Conservation (phyloP, 2,888 invertebrate species). For the Dryomyza anilis region DNA sequence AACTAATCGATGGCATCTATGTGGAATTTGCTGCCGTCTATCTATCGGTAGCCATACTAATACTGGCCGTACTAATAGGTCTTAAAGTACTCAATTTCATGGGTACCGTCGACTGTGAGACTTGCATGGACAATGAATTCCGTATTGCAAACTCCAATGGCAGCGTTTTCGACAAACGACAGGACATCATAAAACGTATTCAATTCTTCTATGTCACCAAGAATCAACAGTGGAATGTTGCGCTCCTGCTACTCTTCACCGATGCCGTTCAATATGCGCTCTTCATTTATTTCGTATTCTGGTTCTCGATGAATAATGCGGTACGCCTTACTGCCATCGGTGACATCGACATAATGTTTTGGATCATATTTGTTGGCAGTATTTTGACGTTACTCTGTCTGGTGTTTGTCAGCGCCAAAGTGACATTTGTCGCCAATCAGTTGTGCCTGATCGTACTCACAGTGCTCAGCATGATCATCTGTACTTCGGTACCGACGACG, state of each 20-base stretch:
- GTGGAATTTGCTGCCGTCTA: conserved; percentile 52
- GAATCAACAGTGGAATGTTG: conserved; percentile 54
- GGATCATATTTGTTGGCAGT: conserved; percentile 50
- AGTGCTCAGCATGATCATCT: conserved; percentile 50
- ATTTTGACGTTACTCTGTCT: conserved; percentile 39
- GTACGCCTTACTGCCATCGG: conserved; percentile 43
- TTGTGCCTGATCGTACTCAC: conserved; percentile 43
- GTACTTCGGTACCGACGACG: conserved; percentile 39
- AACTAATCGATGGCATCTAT: conserved; percentile 48
- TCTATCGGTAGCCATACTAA: conserved; percentile 42
- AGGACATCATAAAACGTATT: conserved; percentile 50
- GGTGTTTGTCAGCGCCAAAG: conserved; percentile 48
- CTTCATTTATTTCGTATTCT: conserved; percentile 53
- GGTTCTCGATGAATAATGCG: conserved; percentile 52
- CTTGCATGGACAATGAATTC: conserved; percentile 52
- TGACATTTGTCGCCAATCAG: conserved; percentile 49
- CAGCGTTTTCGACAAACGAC: conserved; percentile 51
- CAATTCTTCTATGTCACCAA: conserved; percentile 57
- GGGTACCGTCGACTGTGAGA: conserved; percentile 52
- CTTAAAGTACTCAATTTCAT: conserved; percentile 47
- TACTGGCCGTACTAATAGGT: conserved; percentile 44
- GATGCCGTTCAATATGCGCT: conserved; percentile 53
- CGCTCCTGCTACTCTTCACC: conserved; percentile 48
- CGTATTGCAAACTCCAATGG: conserved; percentile 54
- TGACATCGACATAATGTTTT: conserved; percentile 49